phyloP scores from a whole-genome alignment of 2,797 vertebrate species.

The Taeniopygia guttata region DNA sequence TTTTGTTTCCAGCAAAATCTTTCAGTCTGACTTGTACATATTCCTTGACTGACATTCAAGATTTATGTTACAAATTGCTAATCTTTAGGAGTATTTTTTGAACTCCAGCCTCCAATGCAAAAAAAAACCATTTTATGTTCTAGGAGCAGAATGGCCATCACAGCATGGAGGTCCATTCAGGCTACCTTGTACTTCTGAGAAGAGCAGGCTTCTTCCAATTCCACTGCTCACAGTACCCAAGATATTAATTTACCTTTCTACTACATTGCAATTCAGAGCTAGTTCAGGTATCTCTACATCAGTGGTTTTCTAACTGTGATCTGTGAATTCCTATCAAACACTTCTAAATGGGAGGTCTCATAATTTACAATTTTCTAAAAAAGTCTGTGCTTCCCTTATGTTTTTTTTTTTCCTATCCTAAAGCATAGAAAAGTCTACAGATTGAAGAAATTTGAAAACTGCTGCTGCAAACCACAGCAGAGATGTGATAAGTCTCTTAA shows the following conservation, averaged over 20 bases:
- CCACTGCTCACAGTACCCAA: background rate
- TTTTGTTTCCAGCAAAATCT: background rate
- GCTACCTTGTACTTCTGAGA: background rate
- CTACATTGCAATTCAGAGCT: background rate
- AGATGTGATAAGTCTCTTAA: background rate
- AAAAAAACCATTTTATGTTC: background rate
- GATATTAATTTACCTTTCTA: background rate
- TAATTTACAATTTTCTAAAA: background rate
- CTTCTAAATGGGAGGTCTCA: constrained; percentile 28
- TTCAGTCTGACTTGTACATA: background rate
- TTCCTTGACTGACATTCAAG: background rate
- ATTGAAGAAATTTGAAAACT: background rate
- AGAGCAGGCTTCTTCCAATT: background rate
- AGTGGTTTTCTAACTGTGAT: constrained; percentile 21
- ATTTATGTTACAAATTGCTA: background rate
- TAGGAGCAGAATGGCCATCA: background rate
- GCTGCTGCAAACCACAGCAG: background rate
- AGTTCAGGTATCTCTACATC: constrained; percentile 26
- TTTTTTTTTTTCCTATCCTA: background rate
- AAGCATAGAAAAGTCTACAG: background rate
- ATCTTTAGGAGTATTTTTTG: background rate
- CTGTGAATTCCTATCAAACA: background rate
- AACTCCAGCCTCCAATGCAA: background rate
- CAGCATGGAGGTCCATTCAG: background rate
- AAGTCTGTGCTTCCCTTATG: background rate